A percentile compares a stretch with the other conserved stretches of the same genome.
Evolutionary conservation across 2,888 invertebrate species (phyloP).

Genomic region (Branchipolynoe longqiensis): DNA sequence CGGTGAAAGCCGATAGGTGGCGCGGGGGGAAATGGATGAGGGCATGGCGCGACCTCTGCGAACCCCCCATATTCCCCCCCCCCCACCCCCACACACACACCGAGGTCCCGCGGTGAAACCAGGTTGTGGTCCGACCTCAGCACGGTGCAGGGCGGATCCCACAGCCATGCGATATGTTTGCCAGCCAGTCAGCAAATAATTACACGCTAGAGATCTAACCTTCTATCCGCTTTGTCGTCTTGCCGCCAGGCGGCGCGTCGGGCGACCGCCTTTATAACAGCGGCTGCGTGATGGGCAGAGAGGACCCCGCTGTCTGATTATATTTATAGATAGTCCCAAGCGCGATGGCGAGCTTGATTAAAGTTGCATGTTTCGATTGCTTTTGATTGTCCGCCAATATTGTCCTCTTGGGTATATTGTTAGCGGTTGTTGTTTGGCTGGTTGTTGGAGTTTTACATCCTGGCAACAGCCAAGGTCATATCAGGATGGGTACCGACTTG

Average conservation of each 20-base stretch:
- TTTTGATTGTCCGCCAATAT: not conserved
- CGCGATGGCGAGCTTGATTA: too few relatives aligned
- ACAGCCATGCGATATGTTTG: constrained; percentile 11
- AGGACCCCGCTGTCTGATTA: not conserved
- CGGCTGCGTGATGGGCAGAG: not conserved
- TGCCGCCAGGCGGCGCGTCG: not conserved
- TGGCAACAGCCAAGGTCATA: too few relatives aligned
- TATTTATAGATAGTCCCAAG: too few relatives aligned
- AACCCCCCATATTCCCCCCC: too few relatives aligned
- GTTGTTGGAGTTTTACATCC: too few relatives aligned
- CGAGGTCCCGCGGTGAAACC: not conserved
- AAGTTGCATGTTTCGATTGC: too few relatives aligned
- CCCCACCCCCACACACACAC: too few relatives aligned
- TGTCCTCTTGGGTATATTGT: too few relatives aligned
- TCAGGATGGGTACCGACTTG: too few relatives aligned
- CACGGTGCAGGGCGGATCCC: constrained; percentile 2
- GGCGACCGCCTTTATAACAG: not conserved
- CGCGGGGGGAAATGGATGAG: constrained; percentile 10
- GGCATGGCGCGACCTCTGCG: not conserved
- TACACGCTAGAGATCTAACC: constrained; percentile 22
- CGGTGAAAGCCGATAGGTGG: constrained; percentile 14
- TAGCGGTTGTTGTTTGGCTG: too few relatives aligned
- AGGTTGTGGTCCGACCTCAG: not conserved
- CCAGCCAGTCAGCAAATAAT: constrained; percentile 9
- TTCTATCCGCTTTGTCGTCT: not conserved